Base-by-base conservation (phyloP, 2,888 invertebrate species). In the Hedychridium roseum region DNA sequence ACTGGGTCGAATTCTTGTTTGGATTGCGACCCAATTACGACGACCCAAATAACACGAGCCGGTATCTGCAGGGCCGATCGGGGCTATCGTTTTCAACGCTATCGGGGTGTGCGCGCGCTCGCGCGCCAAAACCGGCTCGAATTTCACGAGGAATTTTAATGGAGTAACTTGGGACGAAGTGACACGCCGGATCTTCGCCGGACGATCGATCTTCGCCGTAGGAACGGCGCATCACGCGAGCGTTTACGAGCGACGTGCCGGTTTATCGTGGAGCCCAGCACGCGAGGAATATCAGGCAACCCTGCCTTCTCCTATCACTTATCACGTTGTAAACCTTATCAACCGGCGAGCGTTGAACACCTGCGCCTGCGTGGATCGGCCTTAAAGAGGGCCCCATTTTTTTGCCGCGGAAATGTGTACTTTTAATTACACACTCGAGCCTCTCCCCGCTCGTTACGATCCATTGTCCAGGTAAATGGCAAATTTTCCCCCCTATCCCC, bases 291-390 rank as follows among this genome's bases (percentile, higher is more conserved):
- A 62, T 57, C 59, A 46, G 16, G 9, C 46, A 28, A 27, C 46
- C 42, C 46, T 46, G 23, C 48, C 53, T 46, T 52, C n/a, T n/a
- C 52, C 55, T 57, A 62, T 62, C 66, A 50, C 60, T 65, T 68
- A 66, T 66, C 65, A 57, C 58, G 58, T 62, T 66, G 64, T 62
- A 66, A 66, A 59, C 55, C 64, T 65, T 68, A 68, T 68, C 68
- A 54, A 31, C 28, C n/a, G 32, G 32, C 9, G 9, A 32, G 16
- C n/a, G 3, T 7, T 7, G 9, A 9, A 27, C 9, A 12, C 27
- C 12, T 7, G 14, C n/a, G 40, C 27, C 23, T 11, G 23, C 27
- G 30, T n/a, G n/a, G n/a, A n/a, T n/a, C n/a, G n/a, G n/a, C n/a
- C n/a, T n/a, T n/a, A n/a, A n/a, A n/a, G n/a, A n/a, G n/a, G n/a